Evolutionary conservation across 2,113 vertebrate species (phyloP).

Genomic region (Camelus bactrianus): DNA sequence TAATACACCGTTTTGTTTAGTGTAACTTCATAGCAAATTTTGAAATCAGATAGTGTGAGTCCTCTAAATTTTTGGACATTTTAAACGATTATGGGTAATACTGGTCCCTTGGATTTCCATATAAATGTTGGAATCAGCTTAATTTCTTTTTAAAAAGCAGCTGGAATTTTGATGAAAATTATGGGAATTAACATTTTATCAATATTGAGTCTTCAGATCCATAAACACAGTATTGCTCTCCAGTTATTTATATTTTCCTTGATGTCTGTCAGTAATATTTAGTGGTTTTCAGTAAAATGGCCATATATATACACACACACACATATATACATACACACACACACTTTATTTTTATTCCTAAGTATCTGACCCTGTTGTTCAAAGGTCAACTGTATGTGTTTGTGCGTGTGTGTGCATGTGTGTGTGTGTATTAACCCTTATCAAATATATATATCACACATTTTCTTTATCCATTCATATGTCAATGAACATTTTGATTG

Average conservation of each 20-base stretch:
- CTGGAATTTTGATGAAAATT: background rate
- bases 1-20: background rate
- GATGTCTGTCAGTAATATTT: background rate
- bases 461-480: background rate
- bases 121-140: background rate
- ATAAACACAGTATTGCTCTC: background rate
- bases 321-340: background rate
- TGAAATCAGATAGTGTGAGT: background rate
- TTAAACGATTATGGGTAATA: background rate
- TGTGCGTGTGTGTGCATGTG: too few species aligned
- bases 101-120: background rate
- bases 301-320: background rate
- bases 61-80: background rate
- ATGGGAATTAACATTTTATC: background rate
- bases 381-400: too few species aligned
- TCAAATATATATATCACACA: background rate
- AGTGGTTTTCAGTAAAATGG: background rate
- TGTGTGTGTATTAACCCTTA: too few species aligned
- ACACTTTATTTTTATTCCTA: background rate
- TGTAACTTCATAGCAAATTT: background rate
- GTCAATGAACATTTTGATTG: too few species aligned
- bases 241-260: background rate
- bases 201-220: background rate
- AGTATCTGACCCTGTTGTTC: background rate
- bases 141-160: background rate